Conservation (phyloP, 2,113 vertebrate genomes). For the Chamaetylas fuelleborni region DNA sequence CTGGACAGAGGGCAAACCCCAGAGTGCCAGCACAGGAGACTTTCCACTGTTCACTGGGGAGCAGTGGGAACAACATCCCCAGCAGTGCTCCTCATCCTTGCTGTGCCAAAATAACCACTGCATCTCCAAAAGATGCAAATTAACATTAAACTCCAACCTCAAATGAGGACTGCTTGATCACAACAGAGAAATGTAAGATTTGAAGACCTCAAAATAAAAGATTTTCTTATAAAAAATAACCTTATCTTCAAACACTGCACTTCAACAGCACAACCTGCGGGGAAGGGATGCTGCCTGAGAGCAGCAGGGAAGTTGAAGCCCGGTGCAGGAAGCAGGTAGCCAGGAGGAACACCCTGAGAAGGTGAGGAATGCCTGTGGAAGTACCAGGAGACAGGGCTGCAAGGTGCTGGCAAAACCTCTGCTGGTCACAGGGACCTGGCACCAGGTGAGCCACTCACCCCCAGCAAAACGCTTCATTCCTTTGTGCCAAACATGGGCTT, state of each 20-base stretch:
- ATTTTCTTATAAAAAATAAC: not conserved
- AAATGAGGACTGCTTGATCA: not conserved
- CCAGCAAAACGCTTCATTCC: not conserved
- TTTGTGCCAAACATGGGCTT: not conserved
- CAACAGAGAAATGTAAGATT: not conserved
- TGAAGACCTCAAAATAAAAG: not conserved
- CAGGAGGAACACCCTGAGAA: not conserved
- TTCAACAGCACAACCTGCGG: not conserved
- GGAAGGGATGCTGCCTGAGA: not conserved
- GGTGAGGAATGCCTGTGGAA: not conserved
- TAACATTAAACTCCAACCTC: not conserved
- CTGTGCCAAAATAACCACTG: not conserved
- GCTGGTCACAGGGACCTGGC: not conserved
- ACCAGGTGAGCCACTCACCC: not conserved
- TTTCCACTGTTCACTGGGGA: not conserved
- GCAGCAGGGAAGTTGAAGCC: not conserved
- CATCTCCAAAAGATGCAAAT: not conserved
- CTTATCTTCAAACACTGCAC: not conserved
- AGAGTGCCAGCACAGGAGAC: not conserved
- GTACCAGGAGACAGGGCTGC: not conserved
- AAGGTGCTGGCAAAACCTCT: not conserved
- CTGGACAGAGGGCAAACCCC: not conserved
- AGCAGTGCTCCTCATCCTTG: not conserved
- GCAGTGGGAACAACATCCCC: rapidly evolving
- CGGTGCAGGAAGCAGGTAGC: not conserved